Evolutionary conservation across 2,113 vertebrate species (phyloP).

Genomic region (Acanthisitta chloris): DNA sequence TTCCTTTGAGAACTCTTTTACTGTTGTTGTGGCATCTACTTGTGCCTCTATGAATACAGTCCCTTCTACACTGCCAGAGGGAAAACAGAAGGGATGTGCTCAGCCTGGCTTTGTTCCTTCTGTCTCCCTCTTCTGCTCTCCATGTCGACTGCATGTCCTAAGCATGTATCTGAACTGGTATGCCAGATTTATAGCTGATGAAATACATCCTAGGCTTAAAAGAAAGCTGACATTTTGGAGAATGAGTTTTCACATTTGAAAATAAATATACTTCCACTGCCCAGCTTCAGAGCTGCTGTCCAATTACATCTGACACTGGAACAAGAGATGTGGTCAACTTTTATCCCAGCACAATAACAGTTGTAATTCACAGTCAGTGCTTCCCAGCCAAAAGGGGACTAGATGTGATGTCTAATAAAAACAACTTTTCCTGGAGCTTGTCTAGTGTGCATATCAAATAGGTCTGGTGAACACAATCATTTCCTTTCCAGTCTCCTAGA

Average conservation of each 20-base stretch:
- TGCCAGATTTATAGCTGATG: neutral
- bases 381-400: neutral
- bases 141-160: accelerated
- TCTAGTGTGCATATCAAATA: neutral
- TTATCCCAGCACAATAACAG: neutral
- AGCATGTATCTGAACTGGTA: neutral
- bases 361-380: neutral
- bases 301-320: neutral
- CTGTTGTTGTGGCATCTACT: neutral
- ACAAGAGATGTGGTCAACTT: neutral
- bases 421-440: neutral
- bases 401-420: neutral
- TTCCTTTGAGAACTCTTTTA: neutral
- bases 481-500: neutral
- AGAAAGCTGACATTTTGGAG: neutral
- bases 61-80: neutral
- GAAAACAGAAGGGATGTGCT: neutral
- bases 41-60: neutral
- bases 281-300: neutral
- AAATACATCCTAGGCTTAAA: neutral
- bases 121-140: neutral
- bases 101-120: neutral
- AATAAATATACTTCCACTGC: neutral
- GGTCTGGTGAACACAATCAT: neutral
- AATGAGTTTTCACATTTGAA: neutral